phyloP scores from a whole-genome alignment of 2,797 vertebrate genomes.

The Hirundo rustica region DNA sequence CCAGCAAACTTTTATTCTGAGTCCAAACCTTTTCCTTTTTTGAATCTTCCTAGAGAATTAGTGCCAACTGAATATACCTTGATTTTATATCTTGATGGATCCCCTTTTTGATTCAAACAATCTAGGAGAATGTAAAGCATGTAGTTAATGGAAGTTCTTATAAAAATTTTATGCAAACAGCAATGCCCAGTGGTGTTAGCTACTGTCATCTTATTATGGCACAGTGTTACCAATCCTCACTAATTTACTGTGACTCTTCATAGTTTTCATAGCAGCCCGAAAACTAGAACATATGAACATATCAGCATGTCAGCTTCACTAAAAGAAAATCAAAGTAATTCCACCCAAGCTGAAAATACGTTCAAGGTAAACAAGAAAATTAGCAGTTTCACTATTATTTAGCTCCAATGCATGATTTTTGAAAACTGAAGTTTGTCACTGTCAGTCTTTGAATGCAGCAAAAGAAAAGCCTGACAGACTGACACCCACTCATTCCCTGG shows the following conservation, averaged over 20 bases:
- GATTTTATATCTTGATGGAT: background rate
- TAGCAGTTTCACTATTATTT: background rate
- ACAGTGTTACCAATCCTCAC: background rate
- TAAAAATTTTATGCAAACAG: background rate
- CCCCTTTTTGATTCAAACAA: background rate
- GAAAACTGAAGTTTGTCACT: background rate
- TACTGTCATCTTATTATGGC: background rate
- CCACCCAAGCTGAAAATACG: background rate
- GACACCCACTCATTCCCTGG: background rate
- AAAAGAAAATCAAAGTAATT: background rate
- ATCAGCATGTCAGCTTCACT: background rate
- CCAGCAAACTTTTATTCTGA: background rate
- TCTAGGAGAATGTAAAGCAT: background rate
- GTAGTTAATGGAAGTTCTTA: background rate
- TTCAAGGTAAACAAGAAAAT: background rate
- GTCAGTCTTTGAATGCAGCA: background rate
- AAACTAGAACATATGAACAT: too few species aligned
- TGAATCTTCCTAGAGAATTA: background rate
- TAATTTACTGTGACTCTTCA: background rate
- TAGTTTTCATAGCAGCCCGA: background rate
- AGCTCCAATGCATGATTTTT: background rate
- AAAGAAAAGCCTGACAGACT: background rate
- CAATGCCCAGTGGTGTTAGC: background rate
- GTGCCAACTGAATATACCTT: background rate
- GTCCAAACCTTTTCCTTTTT: background rate